These are phyloP conservation scores for Myotis brandtii DNA, from an alignment of 2,113 vertebrate species.

Conservation along the genomic window DNA sequence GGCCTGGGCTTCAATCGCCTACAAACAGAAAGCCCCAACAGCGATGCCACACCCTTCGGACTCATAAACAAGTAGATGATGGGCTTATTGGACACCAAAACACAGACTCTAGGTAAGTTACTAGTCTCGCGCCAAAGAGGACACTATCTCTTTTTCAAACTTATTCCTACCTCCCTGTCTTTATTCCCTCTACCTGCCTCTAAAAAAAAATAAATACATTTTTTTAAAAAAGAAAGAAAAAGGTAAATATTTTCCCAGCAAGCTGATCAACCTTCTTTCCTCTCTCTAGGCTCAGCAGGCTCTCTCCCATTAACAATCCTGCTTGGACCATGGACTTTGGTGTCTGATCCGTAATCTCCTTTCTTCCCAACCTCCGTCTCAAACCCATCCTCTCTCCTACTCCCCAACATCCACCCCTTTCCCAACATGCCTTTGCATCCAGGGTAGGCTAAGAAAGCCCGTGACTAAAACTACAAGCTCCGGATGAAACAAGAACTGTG, in stretches of 20 bases:
- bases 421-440: slow-evolving; percentile 34
- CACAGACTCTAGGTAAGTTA: neutral
- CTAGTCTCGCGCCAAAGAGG: neutral
- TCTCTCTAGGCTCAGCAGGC: neutral
- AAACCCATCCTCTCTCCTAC: neutral
- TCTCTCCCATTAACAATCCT: neutral
- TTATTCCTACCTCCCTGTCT: accelerated
- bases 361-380: neutral
- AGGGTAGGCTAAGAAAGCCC: neutral
- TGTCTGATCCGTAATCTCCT: neutral
- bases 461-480: slow-evolving; percentile 5
- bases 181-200: accelerated
- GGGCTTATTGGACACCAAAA: slow-evolving; percentile 60
- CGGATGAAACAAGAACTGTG: neutral
- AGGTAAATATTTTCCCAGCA: neutral
- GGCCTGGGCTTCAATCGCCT: neutral
- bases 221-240: neutral
- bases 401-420: neutral
- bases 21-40: neutral
- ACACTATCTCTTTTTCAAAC: neutral
- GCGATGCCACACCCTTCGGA: neutral
- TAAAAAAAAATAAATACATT: neutral
- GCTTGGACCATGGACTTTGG: neutral
- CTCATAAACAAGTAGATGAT: neutral
- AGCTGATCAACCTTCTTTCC: neutral